Evolutionary conservation across 2,113 vertebrate species (phyloP), one percentile per base, ranked within the genome.

Genomic region (Pedionomus torquatus): DNA sequence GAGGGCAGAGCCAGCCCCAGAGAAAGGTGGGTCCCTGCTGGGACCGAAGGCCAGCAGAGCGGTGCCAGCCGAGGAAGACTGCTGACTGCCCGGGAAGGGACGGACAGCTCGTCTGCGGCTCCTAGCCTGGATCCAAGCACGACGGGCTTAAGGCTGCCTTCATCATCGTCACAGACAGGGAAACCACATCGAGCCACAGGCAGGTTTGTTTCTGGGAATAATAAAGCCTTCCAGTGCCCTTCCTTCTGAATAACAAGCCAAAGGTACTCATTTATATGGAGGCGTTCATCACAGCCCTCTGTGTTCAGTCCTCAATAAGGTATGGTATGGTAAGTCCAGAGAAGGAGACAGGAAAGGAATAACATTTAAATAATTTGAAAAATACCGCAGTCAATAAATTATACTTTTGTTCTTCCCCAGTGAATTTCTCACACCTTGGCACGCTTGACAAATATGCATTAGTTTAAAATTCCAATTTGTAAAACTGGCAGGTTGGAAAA

Each of bases 361-460:
- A 83, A 78, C 6, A 81, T 95, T 89, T 95, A 88, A 96, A 89
- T 88, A 92, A 92, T 86, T 78, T 71, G 51, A 78, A 90, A 90
- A 95, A 94, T 57, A 63, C 24, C n/a, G 33, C 76, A 78, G 80
- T 86, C 64, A 86, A 46, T 96, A 92, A 92, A 94, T 95, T 81
- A 52, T 30, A 90, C 48, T 95, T 89, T 60, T 92, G 64, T 95
- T 90, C 76, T 89, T 95, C 80, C 83, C 69, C 51, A 66, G 80
- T 78, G 94, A 71, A 64, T 89, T 95, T 92, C 48, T 93, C 37
- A 65, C 51, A 92, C 72, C 52, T 81, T 94, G 70, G 58, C 78
- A 61, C 69, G 46, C 70, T 93, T 93, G 68, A 96, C 69, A 94
- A 92, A 71, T 72, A 88, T 6, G 37, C 12, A 55, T 80, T 93